Conservation (phyloP, 2,113 vertebrate genomes). For the Catagonus wagneri region DNA sequence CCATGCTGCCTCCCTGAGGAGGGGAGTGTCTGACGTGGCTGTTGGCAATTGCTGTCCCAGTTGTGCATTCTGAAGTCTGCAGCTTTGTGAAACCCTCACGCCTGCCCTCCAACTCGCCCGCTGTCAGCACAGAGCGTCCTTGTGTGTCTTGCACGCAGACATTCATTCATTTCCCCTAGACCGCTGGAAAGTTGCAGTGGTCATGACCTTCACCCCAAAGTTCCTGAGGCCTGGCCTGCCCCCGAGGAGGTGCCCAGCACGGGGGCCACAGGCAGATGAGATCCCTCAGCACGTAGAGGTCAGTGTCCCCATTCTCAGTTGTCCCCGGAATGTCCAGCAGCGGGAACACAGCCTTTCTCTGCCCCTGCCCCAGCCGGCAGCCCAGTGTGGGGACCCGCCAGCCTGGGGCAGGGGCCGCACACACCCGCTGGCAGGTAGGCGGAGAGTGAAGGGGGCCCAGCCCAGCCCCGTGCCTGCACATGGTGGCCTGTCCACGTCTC, state of each 20-base stretch:
- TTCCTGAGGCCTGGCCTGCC: fast-evolving
- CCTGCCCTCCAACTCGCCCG: fast-evolving
- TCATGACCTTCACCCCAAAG: neutral
- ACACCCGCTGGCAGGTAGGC: neutral
- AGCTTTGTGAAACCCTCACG: neutral
- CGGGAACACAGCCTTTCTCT: neutral
- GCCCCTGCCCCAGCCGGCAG: neutral
- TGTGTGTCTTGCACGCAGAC: neutral
- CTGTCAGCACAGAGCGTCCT: neutral
- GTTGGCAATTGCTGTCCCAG: neutral
- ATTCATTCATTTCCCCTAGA: neutral
- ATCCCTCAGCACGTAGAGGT: neutral
- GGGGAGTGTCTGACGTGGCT: neutral
- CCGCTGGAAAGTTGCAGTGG: neutral
- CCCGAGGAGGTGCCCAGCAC: fast-evolving
- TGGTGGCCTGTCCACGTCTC: neutral
- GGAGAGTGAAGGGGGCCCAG: neutral
- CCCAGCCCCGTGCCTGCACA: no score
- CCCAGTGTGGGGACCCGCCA: neutral
- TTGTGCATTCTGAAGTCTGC: neutral
- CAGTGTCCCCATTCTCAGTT: neutral
- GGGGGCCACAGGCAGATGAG: neutral
- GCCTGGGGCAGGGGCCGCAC: neutral
- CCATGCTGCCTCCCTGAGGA: neutral
- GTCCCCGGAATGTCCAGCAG: neutral